Conservation (phyloP, 2,113 vertebrate genomes). For the Trichechus manatus region DNA sequence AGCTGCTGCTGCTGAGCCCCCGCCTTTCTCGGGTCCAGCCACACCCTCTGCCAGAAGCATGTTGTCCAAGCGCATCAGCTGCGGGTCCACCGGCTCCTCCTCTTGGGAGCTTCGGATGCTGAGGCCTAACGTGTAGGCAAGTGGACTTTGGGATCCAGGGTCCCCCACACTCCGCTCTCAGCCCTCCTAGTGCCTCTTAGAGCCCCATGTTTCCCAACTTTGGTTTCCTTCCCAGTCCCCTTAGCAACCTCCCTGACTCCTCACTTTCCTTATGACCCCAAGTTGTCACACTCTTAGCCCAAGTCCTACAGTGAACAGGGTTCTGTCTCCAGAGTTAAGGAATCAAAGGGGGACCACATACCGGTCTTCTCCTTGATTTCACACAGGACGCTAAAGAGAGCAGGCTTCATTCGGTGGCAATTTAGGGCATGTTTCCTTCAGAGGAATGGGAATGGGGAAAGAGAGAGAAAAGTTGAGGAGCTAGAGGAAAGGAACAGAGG, state of each 20-base stretch:
- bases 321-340: not conserved
- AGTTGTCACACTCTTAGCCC: constrained; percentile 1
- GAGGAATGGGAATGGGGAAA: constrained; percentile 76
- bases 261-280: not conserved
- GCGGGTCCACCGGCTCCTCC: constrained; percentile 94
- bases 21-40: constrained; percentile 94
- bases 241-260: not conserved
- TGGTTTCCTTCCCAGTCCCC: not conserved
- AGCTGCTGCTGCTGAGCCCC: constrained; percentile 93
- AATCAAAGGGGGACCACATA: constrained; percentile 74
- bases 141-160: constrained; percentile 33
- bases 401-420: constrained; percentile 98
- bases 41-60: constrained; percentile 96
- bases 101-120: constrained; percentile 94
- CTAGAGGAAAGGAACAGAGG: not conserved
- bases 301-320: not conserved
- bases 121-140: constrained; percentile 87
- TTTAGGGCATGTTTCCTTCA: constrained; percentile 90
- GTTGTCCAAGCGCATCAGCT: constrained; percentile 95
- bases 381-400: constrained; percentile 96
- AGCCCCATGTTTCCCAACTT: not conserved
- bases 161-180: not conserved
- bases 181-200: not conserved
- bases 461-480: constrained; percentile 88
- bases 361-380: constrained; percentile 98